Evolutionary conservation across 2,888 invertebrate species (phyloP).

Genomic region (Coenonympha arcania): DNA sequence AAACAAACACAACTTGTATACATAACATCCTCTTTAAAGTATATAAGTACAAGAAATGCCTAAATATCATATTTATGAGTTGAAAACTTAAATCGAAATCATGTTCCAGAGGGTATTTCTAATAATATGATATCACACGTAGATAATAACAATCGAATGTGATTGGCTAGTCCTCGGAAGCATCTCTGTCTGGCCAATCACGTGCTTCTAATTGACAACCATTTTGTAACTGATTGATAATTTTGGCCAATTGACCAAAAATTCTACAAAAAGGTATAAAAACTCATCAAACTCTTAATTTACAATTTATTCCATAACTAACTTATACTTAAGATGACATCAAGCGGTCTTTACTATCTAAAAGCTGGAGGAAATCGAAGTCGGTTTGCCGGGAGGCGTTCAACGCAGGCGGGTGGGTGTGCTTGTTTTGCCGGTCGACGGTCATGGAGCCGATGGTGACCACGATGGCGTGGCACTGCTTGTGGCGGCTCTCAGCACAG

Average conservation of each 20-base stretch:
- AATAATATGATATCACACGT: too few species aligned
- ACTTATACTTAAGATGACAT: conserved; percentile 18
- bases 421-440: conserved; percentile 55
- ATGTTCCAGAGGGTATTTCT: too few species aligned
- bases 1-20: background rate
- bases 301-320: conserved; percentile 26
- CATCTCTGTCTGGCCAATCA: too few species aligned
- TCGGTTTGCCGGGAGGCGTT: conserved; percentile 27
- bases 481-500: conserved; percentile 54
- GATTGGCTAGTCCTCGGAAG: too few species aligned
- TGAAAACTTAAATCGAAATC: too few species aligned
- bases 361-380: conserved; percentile 30
- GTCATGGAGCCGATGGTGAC: conserved; percentile 61
- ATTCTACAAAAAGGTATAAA: too few species aligned
- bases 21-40: background rate
- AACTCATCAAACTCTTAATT: conserved; percentile 1
- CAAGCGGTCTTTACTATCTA: conserved; percentile 31
- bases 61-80: too few species aligned
- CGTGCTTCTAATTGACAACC: too few species aligned
- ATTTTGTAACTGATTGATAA: too few species aligned
- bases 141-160: too few species aligned
- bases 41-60: too few species aligned
- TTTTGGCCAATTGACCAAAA: too few species aligned
- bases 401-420: conserved; percentile 49
- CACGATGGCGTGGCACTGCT: conserved; percentile 56